phyloP scores from a whole-genome alignment of 2,888 invertebrate genomes.

The Drosophila algonquin region DNA sequence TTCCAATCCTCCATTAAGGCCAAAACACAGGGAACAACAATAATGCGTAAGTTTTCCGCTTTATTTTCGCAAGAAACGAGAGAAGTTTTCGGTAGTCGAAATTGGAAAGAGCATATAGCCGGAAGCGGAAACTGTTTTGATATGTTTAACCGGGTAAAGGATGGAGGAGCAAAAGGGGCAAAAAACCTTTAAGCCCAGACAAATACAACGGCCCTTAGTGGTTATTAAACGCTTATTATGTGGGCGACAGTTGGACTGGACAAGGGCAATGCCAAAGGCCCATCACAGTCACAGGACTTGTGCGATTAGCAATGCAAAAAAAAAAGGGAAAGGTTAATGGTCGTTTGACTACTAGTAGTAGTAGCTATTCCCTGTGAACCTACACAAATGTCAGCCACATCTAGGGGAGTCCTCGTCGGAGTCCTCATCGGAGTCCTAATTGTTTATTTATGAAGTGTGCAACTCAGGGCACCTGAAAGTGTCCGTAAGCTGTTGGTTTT shows the following conservation, averaged over 20 bases:
- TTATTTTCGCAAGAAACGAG: background rate
- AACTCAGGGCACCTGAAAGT: constrained; percentile 32
- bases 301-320: constrained; percentile 20
- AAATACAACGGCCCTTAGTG: constrained; percentile 14
- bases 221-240: constrained; percentile 54
- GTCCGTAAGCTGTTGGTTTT: constrained; percentile 33
- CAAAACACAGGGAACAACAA: constrained; percentile 39
- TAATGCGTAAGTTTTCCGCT: constrained; percentile 50
- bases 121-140: constrained; percentile 66
- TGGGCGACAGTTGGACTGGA: constrained; percentile 16
- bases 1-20: constrained; percentile 41
- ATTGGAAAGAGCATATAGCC: constrained; percentile 36
- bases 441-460: constrained; percentile 63
- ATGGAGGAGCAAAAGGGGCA: constrained; percentile 9
- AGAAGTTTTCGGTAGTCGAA: constrained; percentile 48
- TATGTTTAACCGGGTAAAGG: constrained; percentile 42
- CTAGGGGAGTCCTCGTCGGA: constrained; percentile 5
- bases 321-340: constrained; percentile 15
- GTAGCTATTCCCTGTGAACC: constrained; percentile 51
- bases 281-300: constrained; percentile 32
- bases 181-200: constrained; percentile 22
- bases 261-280: constrained; percentile 5
- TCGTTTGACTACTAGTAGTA: constrained; percentile 32
- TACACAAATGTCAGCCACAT: constrained; percentile 51
- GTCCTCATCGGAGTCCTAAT: constrained; percentile 42